phyloP scores from a whole-genome alignment of 64 coral and sea anemone species.

The Anthopleura sola region DNA sequence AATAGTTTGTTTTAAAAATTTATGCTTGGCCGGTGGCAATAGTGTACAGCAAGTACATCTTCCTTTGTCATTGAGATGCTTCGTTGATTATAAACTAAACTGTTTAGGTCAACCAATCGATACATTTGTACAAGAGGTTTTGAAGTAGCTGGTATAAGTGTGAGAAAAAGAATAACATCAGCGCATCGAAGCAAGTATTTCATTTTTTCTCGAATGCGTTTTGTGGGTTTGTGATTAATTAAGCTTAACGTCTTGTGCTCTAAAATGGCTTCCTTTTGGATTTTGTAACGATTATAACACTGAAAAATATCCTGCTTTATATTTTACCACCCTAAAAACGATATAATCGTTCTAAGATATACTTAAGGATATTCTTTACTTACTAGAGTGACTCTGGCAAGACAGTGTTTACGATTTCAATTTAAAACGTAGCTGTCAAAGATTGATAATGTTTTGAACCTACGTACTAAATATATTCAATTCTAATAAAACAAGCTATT shows the following conservation, averaged over 20 bases:
- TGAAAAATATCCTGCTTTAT: not conserved
- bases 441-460: not conserved
- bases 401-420: not conserved
- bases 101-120: not conserved
- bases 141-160: not conserved
- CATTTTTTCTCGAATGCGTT: not conserved
- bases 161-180: not conserved
- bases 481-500: not conserved
- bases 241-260: not conserved
- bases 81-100: not conserved
- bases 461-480: not conserved
- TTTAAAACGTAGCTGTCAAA: not conserved
- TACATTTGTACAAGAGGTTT: not conserved
- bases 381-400: too few relatives aligned
- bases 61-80: not conserved
- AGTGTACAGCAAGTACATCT: not conserved
- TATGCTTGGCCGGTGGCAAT: not conserved
- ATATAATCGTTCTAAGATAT: too few relatives aligned
- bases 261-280: slow-evolving; percentile 5
- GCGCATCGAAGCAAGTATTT: not conserved
- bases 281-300: not conserved
- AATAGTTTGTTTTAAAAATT: slow-evolving; percentile 1
- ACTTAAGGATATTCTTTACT: too few relatives aligned
- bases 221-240: not conserved
- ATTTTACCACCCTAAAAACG: too few relatives aligned